Conservation (phyloP, 2,888 invertebrate genomes). For the Tricholauxania praeusta region DNA sequence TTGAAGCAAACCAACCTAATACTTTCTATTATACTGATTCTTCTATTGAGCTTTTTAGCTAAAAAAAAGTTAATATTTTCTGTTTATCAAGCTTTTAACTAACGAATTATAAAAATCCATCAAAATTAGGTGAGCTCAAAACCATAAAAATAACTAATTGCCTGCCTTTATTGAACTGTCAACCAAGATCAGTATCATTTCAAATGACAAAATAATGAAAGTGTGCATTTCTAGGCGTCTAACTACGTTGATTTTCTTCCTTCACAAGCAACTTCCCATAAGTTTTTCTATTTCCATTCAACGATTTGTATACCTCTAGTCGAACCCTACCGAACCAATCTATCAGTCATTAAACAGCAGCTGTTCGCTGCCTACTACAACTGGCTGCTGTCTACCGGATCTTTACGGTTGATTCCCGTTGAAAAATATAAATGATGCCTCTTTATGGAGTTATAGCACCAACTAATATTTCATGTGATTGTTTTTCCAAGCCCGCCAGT, state of each 20-base stretch:
- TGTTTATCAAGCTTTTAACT: too few relatives aligned
- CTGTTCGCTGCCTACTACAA: slow-evolving; percentile 2
- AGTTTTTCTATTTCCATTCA: background rate
- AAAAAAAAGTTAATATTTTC: too few relatives aligned
- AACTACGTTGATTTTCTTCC: background rate
- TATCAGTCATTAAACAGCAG: slow-evolving; percentile 25
- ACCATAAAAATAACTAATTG: too few relatives aligned
- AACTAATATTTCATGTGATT: slow-evolving; percentile 29
- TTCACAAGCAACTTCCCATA: background rate
- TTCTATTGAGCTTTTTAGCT: too few relatives aligned
- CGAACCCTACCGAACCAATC: background rate
- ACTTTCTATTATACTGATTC: background rate
- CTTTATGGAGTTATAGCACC: slow-evolving; percentile 7
- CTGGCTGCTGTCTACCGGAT: slow-evolving; percentile 2
- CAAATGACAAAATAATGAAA: too few relatives aligned
- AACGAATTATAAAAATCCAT: too few relatives aligned
- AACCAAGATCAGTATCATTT: too few relatives aligned
- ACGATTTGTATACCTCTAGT: background rate
- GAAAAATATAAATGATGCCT: slow-evolving; percentile 9
- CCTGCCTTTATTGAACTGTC: too few relatives aligned
- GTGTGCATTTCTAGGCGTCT: background rate
- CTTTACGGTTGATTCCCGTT: too few relatives aligned
- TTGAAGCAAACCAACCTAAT: background rate
- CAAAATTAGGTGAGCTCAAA: too few relatives aligned
- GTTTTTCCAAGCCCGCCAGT: slow-evolving; percentile 8